phyloP scores from a whole-genome alignment of 2,888 invertebrate species.

The Petrolisthes cinctipes region DNA sequence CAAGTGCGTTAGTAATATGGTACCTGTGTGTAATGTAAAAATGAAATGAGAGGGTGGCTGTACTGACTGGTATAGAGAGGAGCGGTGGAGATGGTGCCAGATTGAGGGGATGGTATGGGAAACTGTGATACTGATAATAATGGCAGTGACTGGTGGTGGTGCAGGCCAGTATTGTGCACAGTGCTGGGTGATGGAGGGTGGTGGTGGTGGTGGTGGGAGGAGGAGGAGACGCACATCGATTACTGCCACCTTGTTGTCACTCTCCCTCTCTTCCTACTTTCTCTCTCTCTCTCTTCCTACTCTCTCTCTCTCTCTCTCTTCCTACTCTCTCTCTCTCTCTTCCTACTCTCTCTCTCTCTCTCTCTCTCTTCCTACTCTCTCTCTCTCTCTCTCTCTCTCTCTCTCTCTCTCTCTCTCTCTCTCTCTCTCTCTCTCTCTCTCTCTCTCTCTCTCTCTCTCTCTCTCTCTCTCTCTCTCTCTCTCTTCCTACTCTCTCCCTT shows the following conservation, averaged over 20 bases:
- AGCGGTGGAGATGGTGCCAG: too few relatives aligned
- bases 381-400: neutral
- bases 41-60: too few relatives aligned
- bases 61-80: too few relatives aligned
- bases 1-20: too few relatives aligned
- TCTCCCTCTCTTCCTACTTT: slow-evolving; percentile 14
- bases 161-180: neutral
- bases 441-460: neutral
- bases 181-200: too few relatives aligned
- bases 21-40: too few relatives aligned
- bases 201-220: neutral
- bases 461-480: neutral
- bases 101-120: neutral
- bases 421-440: slow-evolving; percentile 15
- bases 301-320: neutral
- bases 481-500: neutral
- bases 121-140: neutral
- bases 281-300: slow-evolving; percentile 3
- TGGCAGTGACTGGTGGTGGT: slow-evolving; percentile 6
- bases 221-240: slow-evolving; percentile 35
- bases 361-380: slow-evolving; percentile 5
- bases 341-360: slow-evolving; percentile 10
- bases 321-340: neutral
- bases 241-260: slow-evolving; percentile 27
- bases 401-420: neutral